These are phyloP conservation scores for Periophthalmus modestus DNA, from an alignment of 2,113 vertebrate species.

Conservation along the genomic window DNA sequence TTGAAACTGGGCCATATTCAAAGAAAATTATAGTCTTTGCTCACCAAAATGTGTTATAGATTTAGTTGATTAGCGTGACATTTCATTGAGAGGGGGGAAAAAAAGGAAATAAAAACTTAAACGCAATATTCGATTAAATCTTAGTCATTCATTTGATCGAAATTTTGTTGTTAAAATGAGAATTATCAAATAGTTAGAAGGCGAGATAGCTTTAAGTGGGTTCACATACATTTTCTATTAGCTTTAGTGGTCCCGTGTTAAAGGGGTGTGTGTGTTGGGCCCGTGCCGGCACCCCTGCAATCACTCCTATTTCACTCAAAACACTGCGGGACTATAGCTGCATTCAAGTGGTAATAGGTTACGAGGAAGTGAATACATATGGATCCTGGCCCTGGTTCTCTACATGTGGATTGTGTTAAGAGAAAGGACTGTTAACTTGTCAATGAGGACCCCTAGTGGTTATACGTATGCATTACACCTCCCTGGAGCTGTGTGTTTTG, in stretches of 20 bases:
- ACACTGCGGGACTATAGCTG: conserved; percentile 64
- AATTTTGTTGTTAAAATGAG: background rate
- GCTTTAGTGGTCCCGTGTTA: conserved; percentile 23
- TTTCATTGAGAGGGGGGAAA: background rate
- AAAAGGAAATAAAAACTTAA: no score
- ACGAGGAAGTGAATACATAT: conserved; percentile 71
- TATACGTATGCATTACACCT: background rate
- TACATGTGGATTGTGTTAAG: conserved; percentile 30
- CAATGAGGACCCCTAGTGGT: conserved; percentile 54
- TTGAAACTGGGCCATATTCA: no score
- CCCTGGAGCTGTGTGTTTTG: background rate
- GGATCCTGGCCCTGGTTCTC: conserved; percentile 58
- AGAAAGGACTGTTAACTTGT: conserved; percentile 12
- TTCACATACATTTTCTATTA: conserved; percentile 17
- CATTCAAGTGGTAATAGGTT: conserved; percentile 71
- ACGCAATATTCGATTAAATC: background rate
- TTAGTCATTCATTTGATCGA: background rate
- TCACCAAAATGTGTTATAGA: no score
- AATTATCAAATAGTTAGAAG: background rate
- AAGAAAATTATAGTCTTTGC: no score
- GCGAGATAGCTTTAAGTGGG: background rate
- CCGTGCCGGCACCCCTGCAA: conserved; percentile 40
- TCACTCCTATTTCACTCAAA: conserved; percentile 59
- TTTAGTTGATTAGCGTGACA: background rate
- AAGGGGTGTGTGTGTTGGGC: conserved; percentile 30